A percentile compares a stretch with the other conserved stretches of the same genome.
phyloP scores from a whole-genome alignment of 2,888 invertebrate genomes.

The Cephus pulcher region DNA sequence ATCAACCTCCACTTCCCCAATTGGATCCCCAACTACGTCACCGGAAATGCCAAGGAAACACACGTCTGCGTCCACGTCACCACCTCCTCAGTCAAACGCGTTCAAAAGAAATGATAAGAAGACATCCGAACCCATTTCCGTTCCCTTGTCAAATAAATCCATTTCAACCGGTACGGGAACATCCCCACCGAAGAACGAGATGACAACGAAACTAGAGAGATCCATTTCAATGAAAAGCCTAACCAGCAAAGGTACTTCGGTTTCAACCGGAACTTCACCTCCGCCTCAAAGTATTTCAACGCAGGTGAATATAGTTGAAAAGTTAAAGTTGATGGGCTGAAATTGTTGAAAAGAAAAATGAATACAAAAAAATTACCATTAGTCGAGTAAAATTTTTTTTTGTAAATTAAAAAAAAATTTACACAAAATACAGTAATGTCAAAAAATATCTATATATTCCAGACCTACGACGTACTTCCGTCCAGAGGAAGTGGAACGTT shows the following conservation, averaged over 20 bases:
- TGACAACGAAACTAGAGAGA: neutral
- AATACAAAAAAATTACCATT: no score
- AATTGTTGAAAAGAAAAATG: no score
- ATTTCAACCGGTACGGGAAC: constrained; percentile 18
- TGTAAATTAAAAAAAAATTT: no score
- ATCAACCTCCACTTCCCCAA: constrained; percentile 20
- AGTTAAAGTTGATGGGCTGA: neutral
- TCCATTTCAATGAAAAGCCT: neutral
- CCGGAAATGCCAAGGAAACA: constrained; percentile 5
- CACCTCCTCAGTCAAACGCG: constrained; percentile 7
- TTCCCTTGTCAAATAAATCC: constrained; percentile 23
- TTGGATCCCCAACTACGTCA: neutral
- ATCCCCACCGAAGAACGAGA: constrained; percentile 1
- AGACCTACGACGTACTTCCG: constrained; percentile 70
- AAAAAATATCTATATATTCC: constrained; percentile 36
- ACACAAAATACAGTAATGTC: neutral
- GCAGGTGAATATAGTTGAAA: constrained; percentile 71
- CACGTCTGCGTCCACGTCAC: neutral
- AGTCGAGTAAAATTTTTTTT: no score
- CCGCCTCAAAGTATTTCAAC: constrained; percentile 90
- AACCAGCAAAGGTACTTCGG: constrained; percentile 43
- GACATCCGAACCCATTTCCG: constrained; percentile 17
- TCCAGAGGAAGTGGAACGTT: constrained; percentile 38
- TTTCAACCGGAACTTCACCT: constrained; percentile 85
- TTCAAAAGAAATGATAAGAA: constrained; percentile 18